Evolutionary conservation across 1,140 invertebrate species (phyloP).

Genomic region (Phymorhynchus buccinoides): DNA sequence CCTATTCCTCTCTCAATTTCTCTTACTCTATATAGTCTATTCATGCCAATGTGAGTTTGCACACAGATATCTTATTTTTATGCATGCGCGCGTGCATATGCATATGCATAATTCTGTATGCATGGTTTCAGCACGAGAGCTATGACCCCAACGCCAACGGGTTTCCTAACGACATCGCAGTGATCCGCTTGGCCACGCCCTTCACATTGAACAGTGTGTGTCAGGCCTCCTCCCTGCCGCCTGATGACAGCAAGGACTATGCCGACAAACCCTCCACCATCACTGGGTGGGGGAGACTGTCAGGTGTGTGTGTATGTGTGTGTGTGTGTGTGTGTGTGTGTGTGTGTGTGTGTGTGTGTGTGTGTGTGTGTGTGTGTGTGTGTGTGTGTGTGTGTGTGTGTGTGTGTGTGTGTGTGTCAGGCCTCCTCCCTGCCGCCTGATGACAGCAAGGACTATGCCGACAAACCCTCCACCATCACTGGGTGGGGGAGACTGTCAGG

Average conservation of each 20-base stretch:
- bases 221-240: not conserved
- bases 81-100: too few relatives aligned
- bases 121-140: constrained; percentile 16
- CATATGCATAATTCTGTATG: not conserved
- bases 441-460: constrained; percentile 22
- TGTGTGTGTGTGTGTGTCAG: too few relatives aligned
- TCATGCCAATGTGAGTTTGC: too few relatives aligned
- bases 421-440: not conserved
- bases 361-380: not conserved
- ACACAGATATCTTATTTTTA: too few relatives aligned
- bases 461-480: constrained; percentile 7
- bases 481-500: constrained; percentile 29
- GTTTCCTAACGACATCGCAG: constrained; percentile 34
- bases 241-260: constrained; percentile 13
- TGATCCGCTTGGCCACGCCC: constrained; percentile 21
- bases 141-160: constrained; percentile 32
- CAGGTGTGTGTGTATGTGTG: not conserved
- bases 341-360: not conserved
- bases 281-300: constrained; percentile 31
- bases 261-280: not conserved
- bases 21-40: too few relatives aligned
- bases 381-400: too few relatives aligned
- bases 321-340: constrained; percentile 2
- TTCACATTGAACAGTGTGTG: not conserved
- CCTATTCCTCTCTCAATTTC: not conserved